Base-by-base conservation (phyloP, 2,888 invertebrate species). In the Epinotia ramella region DNA sequence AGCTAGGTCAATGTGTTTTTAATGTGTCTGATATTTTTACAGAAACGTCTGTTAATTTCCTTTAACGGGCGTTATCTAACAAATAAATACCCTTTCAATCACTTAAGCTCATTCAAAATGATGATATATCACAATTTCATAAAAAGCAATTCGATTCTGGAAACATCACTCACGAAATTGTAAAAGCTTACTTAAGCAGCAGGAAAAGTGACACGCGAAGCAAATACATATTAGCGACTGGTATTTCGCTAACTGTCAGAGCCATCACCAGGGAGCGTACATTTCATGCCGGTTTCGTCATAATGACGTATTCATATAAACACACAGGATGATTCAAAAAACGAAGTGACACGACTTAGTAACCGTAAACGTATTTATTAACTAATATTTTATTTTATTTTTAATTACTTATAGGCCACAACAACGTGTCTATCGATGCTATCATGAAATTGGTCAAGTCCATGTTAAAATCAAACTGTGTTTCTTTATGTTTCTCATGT, bases 21-120 rank as follows among this genome's bases (percentile, higher is more conserved):
- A 73, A 76, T 76, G 68, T 57, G 33, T 33, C 68, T 62, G 60
- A 44, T 74, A 70, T 65, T 70, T 69, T 76, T 49, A 68, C 63
- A 64, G 24, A 63, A 56, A 67, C 33, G 44, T 6, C 28, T 49
- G 53, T 71, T 71, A 56, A 62, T 71, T 56, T 71, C 71, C 75
- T 76, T 56, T 66, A 28, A 62, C 56, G 28, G 28, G 16, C n/a
- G 33, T 40, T 65, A 56, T 56, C 24, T 59, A 20, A 65, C 46
- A 18, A 13, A 49, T 12, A 65, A 66, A 49, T 64, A 33, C 57
- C 49, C 69, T 64, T 74, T 65, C 59, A 53, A 56, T 44, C 20
- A 66, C 59, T 49, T 66, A 20, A 73, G 65, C 65, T 2, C 13
- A 33, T 66, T 60, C 28, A 59, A 65, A 66, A 60, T 16, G 13